These are phyloP conservation scores for Caerostris darwini DNA, from an alignment of 1,140 invertebrate genomes.

Conservation along the genomic window DNA sequence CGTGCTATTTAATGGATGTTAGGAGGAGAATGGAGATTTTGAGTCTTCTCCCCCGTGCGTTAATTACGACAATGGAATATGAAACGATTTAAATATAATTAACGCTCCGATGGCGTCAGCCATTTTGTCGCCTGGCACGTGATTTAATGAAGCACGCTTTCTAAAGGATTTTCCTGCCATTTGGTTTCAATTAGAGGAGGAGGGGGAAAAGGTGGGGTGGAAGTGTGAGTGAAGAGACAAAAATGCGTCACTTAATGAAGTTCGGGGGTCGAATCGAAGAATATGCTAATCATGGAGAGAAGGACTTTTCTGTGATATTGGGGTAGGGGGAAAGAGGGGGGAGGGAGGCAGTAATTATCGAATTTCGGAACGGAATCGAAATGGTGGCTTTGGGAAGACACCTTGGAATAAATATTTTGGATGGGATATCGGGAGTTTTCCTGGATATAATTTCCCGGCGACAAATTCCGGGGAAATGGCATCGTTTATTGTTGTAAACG, in stretches of 20 bases:
- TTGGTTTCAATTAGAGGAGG: constrained; percentile 3
- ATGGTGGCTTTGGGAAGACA: neutral
- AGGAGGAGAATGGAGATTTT: constrained; percentile 24
- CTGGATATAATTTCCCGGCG: constrained; percentile 23
- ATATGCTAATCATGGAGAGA: constrained; percentile 46
- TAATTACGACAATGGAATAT: constrained; percentile 77
- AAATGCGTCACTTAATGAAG: constrained; percentile 63
- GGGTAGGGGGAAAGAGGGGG: neutral
- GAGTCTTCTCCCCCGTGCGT: neutral
- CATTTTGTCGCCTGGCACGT: constrained; percentile 67
- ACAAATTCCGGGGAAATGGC: neutral
- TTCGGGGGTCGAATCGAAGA: neutral
- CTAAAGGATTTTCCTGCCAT: constrained; percentile 64
- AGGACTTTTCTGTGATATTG: neutral
- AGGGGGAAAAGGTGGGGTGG: neutral
- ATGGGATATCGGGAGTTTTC: constrained; percentile 13
- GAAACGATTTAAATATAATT: constrained; percentile 77
- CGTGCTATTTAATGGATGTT: constrained; percentile 62
- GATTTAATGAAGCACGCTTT: constrained; percentile 58
- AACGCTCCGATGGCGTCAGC: constrained; percentile 46
- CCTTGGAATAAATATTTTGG: neutral
- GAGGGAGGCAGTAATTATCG: constrained; percentile 15
- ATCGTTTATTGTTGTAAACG: neutral
- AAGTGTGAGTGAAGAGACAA: neutral
- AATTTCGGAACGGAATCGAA: constrained; percentile 8